phyloP scores from a whole-genome alignment of 2,888 invertebrate genomes.

The Alcis repandata region DNA sequence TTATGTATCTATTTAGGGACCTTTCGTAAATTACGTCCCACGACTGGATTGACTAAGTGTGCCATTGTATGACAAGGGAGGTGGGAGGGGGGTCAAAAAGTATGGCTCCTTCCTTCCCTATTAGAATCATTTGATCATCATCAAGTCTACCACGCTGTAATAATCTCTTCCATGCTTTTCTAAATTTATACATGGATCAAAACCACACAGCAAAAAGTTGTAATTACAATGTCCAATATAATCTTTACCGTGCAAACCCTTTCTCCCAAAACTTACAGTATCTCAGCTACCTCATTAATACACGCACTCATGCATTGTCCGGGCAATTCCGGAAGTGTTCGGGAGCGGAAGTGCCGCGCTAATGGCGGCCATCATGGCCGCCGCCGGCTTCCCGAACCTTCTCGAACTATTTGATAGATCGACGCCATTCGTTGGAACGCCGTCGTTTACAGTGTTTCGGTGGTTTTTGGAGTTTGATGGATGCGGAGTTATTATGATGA shows the following conservation, averaged over 20 bases:
- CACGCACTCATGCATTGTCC: slow-evolving; percentile 38
- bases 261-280: slow-evolving; percentile 3
- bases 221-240: background rate
- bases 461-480: slow-evolving; percentile 29
- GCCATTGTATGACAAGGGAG: no score
- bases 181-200: no score
- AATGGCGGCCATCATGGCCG: slow-evolving; percentile 51
- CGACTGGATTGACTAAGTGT: no score
- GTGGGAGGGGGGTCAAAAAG: no score
- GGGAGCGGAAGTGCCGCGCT: slow-evolving; percentile 58
- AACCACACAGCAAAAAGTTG: no score
- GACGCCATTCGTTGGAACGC: slow-evolving; percentile 45
- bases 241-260: background rate
- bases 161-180: no score
- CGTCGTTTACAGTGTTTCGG: slow-evolving; percentile 34
- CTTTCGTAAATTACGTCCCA: no score
- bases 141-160: no score
- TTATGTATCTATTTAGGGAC: no score
- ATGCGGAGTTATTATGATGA: slow-evolving; percentile 21
- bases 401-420: slow-evolving; percentile 62
- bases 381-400: slow-evolving; percentile 53
- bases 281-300: slow-evolving; percentile 38
- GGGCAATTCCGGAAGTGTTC: slow-evolving; percentile 48
- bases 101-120: no score
- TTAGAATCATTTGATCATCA: no score